Base-by-base conservation (phyloP, 2,888 invertebrate species). In the Exephanes ischioxanthus region DNA sequence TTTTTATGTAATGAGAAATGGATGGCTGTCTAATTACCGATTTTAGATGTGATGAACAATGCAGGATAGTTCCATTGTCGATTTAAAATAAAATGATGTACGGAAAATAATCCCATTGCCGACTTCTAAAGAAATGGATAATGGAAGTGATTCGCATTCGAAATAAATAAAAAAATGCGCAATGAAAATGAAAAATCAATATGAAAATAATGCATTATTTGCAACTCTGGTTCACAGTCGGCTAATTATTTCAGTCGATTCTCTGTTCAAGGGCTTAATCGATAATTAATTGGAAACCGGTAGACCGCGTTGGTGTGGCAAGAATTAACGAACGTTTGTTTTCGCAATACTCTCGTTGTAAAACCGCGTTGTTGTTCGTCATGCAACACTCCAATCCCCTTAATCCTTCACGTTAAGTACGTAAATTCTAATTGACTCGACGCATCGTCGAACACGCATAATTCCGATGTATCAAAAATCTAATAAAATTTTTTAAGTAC, bases 201-300 rank as follows among this genome's bases (percentile, higher is more conserved):
- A n/a, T n/a, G n/a, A n/a, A n/a, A n/a, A n/a, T n/a, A n/a, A n/a
- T n/a, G n/a, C n/a, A n/a, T n/a, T n/a, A n/a, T n/a, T n/a, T n/a
- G n/a, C n/a, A n/a, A n/a, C n/a, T n/a, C n/a, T n/a, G n/a, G 80
- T 73, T 78, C 80, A 81, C 61, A 80, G 77, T 80, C 45, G 55
- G 68, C 84, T 84, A 81, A 84, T 84, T 84, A 84, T 84, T 84
- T 81, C 80, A 84, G 68, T 81, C 84, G 80, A 84, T 81, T 84
- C 80, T 84, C 77, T 63, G 61, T 73, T 84, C 80, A 72, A 84
- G 84, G 70, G 71, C 73, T 84, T 84, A 81, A 84, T 84, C 80
- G 84, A 84, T 81, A 78, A 73, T 84, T 84, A 84, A 84, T 84
- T 78, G 80, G 48, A 78, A 84, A 61, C 80, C 77, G n/a, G 68